Base-by-base conservation (phyloP, 2,113 vertebrate species). In the Malurus cyaneus region DNA sequence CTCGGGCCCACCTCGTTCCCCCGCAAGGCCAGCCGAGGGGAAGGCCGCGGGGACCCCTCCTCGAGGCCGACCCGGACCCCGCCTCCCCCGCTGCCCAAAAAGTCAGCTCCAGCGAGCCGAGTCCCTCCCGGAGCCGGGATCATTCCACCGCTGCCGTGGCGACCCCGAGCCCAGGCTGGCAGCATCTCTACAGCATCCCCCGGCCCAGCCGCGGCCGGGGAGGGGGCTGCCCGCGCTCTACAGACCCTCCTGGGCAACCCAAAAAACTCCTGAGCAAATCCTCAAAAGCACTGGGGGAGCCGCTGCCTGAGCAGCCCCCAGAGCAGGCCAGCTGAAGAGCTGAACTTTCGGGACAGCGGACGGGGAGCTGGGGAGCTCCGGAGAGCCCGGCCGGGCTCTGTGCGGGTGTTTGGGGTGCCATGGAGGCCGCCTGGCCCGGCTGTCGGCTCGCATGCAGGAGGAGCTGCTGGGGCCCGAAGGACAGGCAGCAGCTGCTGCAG, bases 1-100 rank as follows among this genome's bases (percentile, higher is more conserved):
- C 93, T 31, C 91, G 96, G 0, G 96, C 96, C 25, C 92, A 97
- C 54, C 95, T 98, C 18, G 53, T 89, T n/a, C n/a, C 20, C 96
- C 36, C 57, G 12, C 94, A 97, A 97, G 86, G n/a, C n/a, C 15
- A 76, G 81, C 84, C 65, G 96, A 49, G n/a, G 56, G 81, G 73
- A 78, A 18, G 65, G 76, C 16, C 46, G 81, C 1, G 12, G 74
- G 3, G 87, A 36, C 62, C 0, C 36, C 59, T 44, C 14, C 6
- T 7, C 71, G 6, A 47, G 13, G 26, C 88, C 1, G 0, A 3
- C 15, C 18, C 0, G 5, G 70, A 50, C 19, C 34, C 52, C 4
- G 74, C 98, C 98, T 18, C 98, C 98, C 4, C 98, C 98, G 2
- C 56, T 99, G 69, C 98, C 98, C 1, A 98, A 96, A 92, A 98